Percentiles rank a stretch among this genome's conserved stretches.
Conservation (phyloP, 2,797 vertebrate genomes). For the Platalea minor region DNA sequence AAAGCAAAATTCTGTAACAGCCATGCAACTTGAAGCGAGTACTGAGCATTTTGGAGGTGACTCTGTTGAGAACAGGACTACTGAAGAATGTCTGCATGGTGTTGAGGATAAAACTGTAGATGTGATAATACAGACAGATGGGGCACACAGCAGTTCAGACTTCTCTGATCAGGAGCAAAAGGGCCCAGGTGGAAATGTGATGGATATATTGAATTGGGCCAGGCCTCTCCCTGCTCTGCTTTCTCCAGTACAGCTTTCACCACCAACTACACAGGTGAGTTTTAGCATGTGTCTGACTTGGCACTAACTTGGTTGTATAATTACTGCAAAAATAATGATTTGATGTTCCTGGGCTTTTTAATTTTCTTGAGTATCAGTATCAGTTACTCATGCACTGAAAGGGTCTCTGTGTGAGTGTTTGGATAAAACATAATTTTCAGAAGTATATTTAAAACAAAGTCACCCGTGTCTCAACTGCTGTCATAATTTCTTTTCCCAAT, state of each 20-base stretch:
- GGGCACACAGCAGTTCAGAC: background rate
- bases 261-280: slow-evolving; percentile 67
- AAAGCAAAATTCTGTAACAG: background rate
- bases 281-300: background rate
- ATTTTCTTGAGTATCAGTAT: background rate
- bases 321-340: background rate
- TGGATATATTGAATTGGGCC: slow-evolving; percentile 81
- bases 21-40: slow-evolving; percentile 9
- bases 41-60: background rate
- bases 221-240: slow-evolving; percentile 83
- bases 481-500: background rate
- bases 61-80: background rate
- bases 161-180: background rate
- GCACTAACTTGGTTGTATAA: background rate
- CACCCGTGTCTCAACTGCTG: background rate
- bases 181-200: slow-evolving; percentile 56
- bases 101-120: background rate
- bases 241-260: slow-evolving; percentile 81
- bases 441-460: background rate
- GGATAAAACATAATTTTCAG: background rate
- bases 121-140: background rate
- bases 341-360: background rate
- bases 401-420: background rate
- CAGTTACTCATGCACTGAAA: background rate
- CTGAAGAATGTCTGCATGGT: background rate